A percentile compares a stretch with the other conserved stretches of the same genome.
Evolutionary conservation across 30 jellyfish, hydroid and myxozoan genomes (phyloP).

Genomic region (Cassiopea andromeda): DNA sequence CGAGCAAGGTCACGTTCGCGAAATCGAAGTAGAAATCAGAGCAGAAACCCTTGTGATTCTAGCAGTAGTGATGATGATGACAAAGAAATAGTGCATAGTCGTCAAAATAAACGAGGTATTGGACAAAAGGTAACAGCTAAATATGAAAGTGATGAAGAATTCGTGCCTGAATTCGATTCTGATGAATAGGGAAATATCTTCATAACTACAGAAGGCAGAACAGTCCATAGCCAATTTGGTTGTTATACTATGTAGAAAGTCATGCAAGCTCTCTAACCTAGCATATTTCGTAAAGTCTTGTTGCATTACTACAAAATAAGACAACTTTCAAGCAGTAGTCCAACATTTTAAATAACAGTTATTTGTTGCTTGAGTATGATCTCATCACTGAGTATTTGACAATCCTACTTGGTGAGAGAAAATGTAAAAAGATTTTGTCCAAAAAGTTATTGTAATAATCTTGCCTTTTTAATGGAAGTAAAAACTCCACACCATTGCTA

Average conservation of each 20-base stretch:
- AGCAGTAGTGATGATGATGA: background rate
- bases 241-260: background rate
- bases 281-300: background rate
- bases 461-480: no score
- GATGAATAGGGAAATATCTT: background rate
- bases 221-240: background rate
- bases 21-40: constrained; percentile 8
- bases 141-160: constrained; percentile 8
- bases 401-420: background rate
- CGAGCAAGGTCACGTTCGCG: constrained; percentile 31
- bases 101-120: background rate
- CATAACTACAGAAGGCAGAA: background rate
- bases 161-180: constrained; percentile 64
- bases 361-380: no score
- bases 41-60: constrained; percentile 16
- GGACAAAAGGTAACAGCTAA: background rate
- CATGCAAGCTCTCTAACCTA: no score
- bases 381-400: no score
- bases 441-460: no score
- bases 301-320: background rate
- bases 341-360: no score
- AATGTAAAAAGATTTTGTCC: background rate
- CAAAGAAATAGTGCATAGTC: background rate
- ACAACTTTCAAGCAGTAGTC: background rate
- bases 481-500: background rate